Evolutionary conservation across 2,113 vertebrate genomes (phyloP).

Genomic region (Oryzias curvinotus): DNA sequence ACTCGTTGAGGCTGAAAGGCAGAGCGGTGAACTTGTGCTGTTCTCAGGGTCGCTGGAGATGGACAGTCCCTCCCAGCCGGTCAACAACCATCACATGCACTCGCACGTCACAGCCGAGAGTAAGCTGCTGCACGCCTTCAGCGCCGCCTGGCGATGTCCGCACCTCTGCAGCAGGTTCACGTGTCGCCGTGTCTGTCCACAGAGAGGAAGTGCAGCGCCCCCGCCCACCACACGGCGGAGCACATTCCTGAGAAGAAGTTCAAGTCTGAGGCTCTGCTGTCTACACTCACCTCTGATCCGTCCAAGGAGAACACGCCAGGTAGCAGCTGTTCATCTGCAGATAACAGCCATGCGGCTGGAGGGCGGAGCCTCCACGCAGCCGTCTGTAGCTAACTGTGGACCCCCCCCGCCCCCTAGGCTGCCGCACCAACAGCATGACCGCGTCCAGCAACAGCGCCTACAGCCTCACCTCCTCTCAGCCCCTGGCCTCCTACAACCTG

Average conservation of each 20-base stretch:
- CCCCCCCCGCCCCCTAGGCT: slow-evolving; percentile 74
- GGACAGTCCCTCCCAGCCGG: slow-evolving; percentile 95
- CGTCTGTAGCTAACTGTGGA: background rate
- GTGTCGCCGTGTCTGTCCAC: slow-evolving; percentile 3
- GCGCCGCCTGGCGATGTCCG: background rate
- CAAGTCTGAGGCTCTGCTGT: slow-evolving; percentile 98
- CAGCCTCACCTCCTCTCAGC: slow-evolving; percentile 91
- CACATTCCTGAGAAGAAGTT: slow-evolving; percentile 98
- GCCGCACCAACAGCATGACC: slow-evolving; percentile 89
- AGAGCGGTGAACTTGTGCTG: background rate
- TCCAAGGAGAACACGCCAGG: slow-evolving; percentile 96
- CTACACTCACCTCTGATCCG: slow-evolving; percentile 94
- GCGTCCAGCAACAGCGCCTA: slow-evolving; percentile 90
- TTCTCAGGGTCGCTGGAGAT: slow-evolving; percentile 89
- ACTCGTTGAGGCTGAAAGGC: background rate
- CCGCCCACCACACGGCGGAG: slow-evolving; percentile 91
- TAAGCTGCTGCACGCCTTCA: slow-evolving; percentile 66
- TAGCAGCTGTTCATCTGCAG: slow-evolving; percentile 33
- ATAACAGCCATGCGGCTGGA: too few relatives aligned
- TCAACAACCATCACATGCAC: slow-evolving; percentile 97
- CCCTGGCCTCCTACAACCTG: slow-evolving; percentile 92
- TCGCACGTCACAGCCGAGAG: slow-evolving; percentile 92
- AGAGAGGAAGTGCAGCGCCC: slow-evolving; percentile 95
- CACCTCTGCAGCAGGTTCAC: background rate
- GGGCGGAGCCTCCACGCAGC: too few relatives aligned